Evolutionary conservation across 2,888 invertebrate species (phyloP).

Genomic region (Atherix ibis): DNA sequence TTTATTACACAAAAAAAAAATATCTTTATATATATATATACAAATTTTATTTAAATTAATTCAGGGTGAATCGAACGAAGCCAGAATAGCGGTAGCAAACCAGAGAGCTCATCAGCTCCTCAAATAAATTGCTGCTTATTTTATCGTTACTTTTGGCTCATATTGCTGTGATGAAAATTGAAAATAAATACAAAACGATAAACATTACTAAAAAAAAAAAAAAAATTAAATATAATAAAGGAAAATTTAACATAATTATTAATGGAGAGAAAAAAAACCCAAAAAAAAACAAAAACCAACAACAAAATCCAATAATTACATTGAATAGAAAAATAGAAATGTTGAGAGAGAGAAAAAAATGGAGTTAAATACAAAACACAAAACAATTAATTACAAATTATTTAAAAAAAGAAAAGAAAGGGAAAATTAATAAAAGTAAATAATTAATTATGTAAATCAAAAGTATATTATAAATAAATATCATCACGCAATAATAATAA

Average conservation of each 20-base stretch:
- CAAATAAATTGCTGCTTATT: conserved; percentile 45
- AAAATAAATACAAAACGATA: not conserved
- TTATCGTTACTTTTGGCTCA: conserved; percentile 14
- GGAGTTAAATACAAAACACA: too few species aligned
- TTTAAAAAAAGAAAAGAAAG: too few species aligned
- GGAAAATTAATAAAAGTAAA: too few species aligned
- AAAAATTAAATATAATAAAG: conserved; percentile 7
- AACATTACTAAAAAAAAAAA: conserved; percentile 8
- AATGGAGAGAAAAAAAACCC: not conserved
- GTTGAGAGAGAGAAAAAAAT: too few species aligned
- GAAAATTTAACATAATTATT: not conserved
- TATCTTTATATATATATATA: too few species aligned
- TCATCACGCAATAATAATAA: too few species aligned
- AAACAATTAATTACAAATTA: too few species aligned
- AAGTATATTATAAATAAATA: too few species aligned
- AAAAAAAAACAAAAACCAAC: too few species aligned
- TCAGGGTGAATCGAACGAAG: conserved; percentile 82
- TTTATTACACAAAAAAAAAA: not conserved
- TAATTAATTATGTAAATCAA: too few species aligned
- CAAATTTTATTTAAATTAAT: not conserved
- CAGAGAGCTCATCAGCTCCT: conserved; percentile 92
- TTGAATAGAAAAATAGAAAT: too few species aligned
- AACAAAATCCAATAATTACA: too few species aligned
- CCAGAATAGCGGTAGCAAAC: conserved; percentile 92
- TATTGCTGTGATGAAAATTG: conserved; percentile 14